A percentile compares a stretch with the other conserved stretches of the same genome.
These are phyloP conservation scores for Parascotia fuliginaria DNA, from an alignment of 2,888 invertebrate species.

Conservation along the genomic window DNA sequence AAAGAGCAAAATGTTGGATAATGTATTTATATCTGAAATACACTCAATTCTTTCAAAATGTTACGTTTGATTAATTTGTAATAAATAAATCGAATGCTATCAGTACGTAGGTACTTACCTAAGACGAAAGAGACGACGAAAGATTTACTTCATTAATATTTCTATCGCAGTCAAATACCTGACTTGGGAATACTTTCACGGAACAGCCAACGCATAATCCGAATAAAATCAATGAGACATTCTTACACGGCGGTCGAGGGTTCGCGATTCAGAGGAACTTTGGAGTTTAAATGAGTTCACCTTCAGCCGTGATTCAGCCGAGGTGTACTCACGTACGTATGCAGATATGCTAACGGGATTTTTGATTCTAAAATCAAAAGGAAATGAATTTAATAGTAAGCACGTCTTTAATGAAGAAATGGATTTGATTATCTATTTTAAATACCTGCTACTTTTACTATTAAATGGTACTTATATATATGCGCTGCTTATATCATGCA, in stretches of 20 bases:
- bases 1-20: background rate
- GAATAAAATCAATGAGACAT: conserved; percentile 71
- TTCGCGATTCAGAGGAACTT: conserved; percentile 59
- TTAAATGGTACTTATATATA: background rate
- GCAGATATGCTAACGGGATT: conserved; percentile 16
- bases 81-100: conserved; percentile 12
- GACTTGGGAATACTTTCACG: conserved; percentile 78
- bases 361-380: background rate
- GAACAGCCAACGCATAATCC: conserved; percentile 60
- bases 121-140: conserved; percentile 24
- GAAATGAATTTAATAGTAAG: too few relatives aligned
- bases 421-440: too few relatives aligned
- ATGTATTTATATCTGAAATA: background rate
- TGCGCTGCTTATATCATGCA: background rate
- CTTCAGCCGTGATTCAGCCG: conserved; percentile 52
- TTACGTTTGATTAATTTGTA: background rate
- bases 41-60: background rate
- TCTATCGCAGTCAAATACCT: conserved; percentile 63
- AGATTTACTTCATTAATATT: conserved; percentile 75
- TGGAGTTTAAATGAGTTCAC: conserved; percentile 64
- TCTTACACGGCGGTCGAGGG: conserved; percentile 66
- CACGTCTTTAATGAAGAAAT: too few relatives aligned
- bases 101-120: conserved; percentile 1
- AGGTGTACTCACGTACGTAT: conserved; percentile 30
- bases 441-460: background rate